Base-by-base conservation (phyloP, 2,113 vertebrate species). In the Dolichotis patagonum region DNA sequence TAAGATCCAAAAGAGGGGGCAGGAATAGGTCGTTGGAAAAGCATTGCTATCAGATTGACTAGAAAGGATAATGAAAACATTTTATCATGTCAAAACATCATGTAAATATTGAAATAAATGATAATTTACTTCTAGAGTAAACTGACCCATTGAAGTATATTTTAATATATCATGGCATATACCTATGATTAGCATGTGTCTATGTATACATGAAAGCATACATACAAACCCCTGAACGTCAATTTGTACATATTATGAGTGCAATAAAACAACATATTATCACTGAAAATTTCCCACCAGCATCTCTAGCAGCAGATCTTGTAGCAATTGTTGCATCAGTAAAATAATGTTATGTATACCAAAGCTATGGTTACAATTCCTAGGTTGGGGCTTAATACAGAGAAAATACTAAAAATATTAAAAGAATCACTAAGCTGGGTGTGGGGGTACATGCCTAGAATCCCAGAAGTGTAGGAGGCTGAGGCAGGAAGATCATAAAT, bases 61-160 rank as follows among this genome's bases (percentile, higher is more conserved):
- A 62, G 11, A 97, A 69, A 94, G 84, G 67, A 85, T 94, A 94
- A 96, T 97, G 71, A 96, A 95, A 81, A 0, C 0, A 81, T 94
- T 97, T 88, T 63, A 95, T 89, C 71, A 77, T 56, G 54, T 91
- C 58, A 56, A 73, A 95, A 90, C 94, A 32, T 28, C 77, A 95
- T 93, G 11, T 84, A 75, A 95, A 35, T 24, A 63, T 1, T 87
- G 41, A 95, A 96, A 73, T 80, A 38, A 83, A 62, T 82, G 8
- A 82, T 84, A 32, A 78, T 60, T 83, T 83, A 84, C 28, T 94
- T 85, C 80, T 38, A 86, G 28, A 62, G 20, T 83, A 95, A 96
- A 71, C 28, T 93, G 17, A 77, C 9, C 73, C 0, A 92, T 52
- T 91, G 41, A 89, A 73, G n/a, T 78, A 43, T 88, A 86, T 80